phyloP scores from a whole-genome alignment of 1,140 invertebrate species.

The Lanistes nyassanus region DNA sequence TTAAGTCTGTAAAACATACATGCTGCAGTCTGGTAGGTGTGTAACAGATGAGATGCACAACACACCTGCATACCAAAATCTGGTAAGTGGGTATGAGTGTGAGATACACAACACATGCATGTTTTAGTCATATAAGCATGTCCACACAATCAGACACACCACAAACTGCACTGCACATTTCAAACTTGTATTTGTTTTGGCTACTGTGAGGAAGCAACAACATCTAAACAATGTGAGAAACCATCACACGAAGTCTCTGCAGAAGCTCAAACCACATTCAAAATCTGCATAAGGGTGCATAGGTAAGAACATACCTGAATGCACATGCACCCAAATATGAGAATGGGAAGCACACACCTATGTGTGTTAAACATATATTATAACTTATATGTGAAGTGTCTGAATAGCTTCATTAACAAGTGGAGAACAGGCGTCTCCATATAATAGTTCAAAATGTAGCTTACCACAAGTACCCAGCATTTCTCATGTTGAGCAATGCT shows the following conservation, averaged over 20 bases:
- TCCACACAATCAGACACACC: background rate
- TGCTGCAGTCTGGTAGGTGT: slow-evolving; percentile 5
- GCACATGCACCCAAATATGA: background rate
- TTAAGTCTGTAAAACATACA: background rate
- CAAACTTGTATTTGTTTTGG: background rate
- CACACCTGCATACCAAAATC: background rate
- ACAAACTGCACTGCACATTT: background rate
- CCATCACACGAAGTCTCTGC: too few species aligned
- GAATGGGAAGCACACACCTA: too few species aligned
- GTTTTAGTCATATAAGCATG: background rate
- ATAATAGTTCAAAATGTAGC: too few species aligned
- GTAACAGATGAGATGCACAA: background rate
- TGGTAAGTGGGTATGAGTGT: slow-evolving; percentile 8
- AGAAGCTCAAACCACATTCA: too few species aligned
- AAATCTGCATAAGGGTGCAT: too few species aligned
- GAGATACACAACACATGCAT: background rate
- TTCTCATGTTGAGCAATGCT: too few species aligned
- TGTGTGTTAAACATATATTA: too few species aligned
- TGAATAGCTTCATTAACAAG: too few species aligned
- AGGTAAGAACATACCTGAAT: background rate
- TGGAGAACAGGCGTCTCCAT: too few species aligned
- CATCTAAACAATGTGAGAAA: background rate
- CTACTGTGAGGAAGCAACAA: too few species aligned
- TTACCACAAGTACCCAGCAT: too few species aligned
- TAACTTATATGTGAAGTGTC: too few species aligned